These are phyloP conservation scores for Aix galericulata DNA, from an alignment of 2,113 vertebrate genomes.

Conservation along the genomic window DNA sequence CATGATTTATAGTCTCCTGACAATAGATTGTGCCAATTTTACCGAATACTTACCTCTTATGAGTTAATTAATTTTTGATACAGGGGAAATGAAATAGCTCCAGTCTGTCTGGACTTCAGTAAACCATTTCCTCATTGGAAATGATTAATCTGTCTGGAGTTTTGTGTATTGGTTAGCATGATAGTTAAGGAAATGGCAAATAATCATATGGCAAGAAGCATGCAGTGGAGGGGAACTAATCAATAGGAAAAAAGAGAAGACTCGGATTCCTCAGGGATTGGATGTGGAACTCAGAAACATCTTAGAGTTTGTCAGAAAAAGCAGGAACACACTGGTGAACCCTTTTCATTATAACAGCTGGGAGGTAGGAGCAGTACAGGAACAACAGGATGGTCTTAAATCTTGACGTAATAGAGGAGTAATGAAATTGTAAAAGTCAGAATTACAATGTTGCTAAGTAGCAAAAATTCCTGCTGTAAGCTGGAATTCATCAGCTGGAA, in stretches of 20 bases:
- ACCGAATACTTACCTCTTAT: neutral
- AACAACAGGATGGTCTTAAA: slow-evolving; percentile 3
- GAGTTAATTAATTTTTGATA: neutral
- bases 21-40: neutral
- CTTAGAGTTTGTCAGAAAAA: neutral
- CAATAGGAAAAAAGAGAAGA: neutral
- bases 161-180: neutral
- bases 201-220: neutral
- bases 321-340: neutral
- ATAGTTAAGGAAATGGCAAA: neutral
- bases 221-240: neutral
- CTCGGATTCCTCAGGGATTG: neutral
- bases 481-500: neutral
- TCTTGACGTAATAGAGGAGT: neutral
- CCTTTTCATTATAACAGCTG: neutral
- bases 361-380: neutral
- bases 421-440: neutral
- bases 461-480: neutral
- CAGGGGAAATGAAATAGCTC: neutral
- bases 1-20: neutral
- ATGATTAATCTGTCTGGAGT: neutral
- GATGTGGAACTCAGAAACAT: neutral
- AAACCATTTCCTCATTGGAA: neutral
- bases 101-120: neutral
- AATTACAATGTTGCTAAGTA: neutral